These are phyloP conservation scores for Andrena trimmerana DNA, from an alignment of 2,888 invertebrate genomes.

Conservation along the genomic window DNA sequence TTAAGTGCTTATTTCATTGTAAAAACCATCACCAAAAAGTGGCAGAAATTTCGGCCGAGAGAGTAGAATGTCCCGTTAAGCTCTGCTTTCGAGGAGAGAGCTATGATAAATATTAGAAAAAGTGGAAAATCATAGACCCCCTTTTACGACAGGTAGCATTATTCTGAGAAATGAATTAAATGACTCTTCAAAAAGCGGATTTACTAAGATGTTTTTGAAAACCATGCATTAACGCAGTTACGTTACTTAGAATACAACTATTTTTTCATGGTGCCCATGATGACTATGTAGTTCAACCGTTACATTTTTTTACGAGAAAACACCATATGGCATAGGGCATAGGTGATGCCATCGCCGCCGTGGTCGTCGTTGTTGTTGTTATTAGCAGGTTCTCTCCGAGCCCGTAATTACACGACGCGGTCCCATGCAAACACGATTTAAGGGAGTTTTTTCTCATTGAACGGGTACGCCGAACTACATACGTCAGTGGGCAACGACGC, in stretches of 20 bases:
- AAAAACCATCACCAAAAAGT: no score
- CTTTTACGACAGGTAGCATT: no score
- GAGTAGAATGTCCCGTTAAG: no score
- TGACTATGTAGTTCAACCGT: slow-evolving; percentile 38
- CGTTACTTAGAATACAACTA: not conserved
- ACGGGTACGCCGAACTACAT: slow-evolving; percentile 39
- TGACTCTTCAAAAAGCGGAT: not conserved
- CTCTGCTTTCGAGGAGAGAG: no score
- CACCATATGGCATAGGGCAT: slow-evolving; percentile 74
- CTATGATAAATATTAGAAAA: no score
- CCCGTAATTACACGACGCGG: slow-evolving; percentile 59
- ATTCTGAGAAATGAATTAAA: no score
- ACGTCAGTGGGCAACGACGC: slow-evolving; percentile 36
- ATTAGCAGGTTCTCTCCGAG: slow-evolving; percentile 55
- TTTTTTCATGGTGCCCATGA: not conserved
- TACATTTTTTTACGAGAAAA: slow-evolving; percentile 54
- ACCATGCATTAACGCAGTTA: not conserved
- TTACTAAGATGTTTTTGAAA: not conserved
- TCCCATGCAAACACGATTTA: slow-evolving; percentile 63
- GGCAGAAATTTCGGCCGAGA: no score
- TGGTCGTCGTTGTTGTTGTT: slow-evolving; percentile 54
- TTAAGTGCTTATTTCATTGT: no score
- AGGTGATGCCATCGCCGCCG: slow-evolving; percentile 49
- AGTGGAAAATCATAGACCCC: no score
- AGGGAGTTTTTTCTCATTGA: slow-evolving; percentile 55